Percentiles rank a stretch among this genome's conserved stretches.
These are phyloP conservation scores for Stenodera caucasica DNA, from an alignment of 2,888 invertebrate genomes.

Conservation along the genomic window DNA sequence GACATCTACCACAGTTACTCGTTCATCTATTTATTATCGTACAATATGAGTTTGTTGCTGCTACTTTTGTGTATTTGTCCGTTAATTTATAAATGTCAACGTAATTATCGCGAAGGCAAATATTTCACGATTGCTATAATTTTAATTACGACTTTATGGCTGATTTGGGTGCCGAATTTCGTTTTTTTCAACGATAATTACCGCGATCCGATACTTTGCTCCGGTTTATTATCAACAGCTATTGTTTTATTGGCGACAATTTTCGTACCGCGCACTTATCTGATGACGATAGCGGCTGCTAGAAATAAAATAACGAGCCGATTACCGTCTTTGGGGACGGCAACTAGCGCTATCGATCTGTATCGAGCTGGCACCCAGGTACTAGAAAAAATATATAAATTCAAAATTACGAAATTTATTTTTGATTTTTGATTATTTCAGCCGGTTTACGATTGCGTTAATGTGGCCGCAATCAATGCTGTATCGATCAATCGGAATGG, in stretches of 20 bases:
- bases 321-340: constrained; percentile 56
- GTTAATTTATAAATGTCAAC: constrained; percentile 64
- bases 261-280: constrained; percentile 70
- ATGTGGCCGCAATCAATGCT: constrained; percentile 57
- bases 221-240: constrained; percentile 65
- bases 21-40: constrained; percentile 60
- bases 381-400: constrained; percentile 12
- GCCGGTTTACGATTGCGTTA: constrained; percentile 64
- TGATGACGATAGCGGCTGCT: constrained; percentile 66
- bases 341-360: constrained; percentile 56
- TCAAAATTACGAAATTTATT: no score
- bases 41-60: constrained; percentile 64
- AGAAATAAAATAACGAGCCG: constrained; percentile 63
- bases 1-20: constrained; percentile 56
- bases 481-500: constrained; percentile 49
- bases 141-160: constrained; percentile 62
- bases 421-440: constrained; percentile 35
- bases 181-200: constrained; percentile 58
- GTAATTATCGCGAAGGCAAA: constrained; percentile 70
- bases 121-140: constrained; percentile 61
- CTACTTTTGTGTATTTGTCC: constrained; percentile 62
- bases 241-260: constrained; percentile 65
- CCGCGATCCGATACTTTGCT: constrained; percentile 63
- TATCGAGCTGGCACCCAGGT: constrained; percentile 53
- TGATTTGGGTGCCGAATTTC: constrained; percentile 62